Conservation (phyloP, 2,113 vertebrate species). For the Tylochromis polylepis region DNA sequence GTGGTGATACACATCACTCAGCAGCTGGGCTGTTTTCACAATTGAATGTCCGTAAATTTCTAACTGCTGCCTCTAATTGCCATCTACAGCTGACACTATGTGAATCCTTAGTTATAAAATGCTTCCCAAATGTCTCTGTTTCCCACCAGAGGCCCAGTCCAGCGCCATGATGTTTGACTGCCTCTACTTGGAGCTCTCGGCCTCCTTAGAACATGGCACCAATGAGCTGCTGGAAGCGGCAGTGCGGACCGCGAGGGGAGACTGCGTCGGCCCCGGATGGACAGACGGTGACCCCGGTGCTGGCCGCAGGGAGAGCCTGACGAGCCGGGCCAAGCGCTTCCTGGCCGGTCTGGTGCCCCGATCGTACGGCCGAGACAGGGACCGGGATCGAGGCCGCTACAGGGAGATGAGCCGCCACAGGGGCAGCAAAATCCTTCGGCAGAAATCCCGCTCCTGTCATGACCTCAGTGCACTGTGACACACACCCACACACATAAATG, state of each 20-base stretch:
- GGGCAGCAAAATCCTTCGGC: constrained; percentile 82
- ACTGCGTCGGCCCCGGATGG: constrained; percentile 71
- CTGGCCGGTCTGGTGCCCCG: constrained; percentile 82
- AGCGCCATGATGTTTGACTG: constrained; percentile 83
- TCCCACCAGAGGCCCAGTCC: constrained; percentile 75
- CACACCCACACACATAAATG: not conserved
- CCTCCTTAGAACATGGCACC: constrained; percentile 86
- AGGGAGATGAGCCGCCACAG: constrained; percentile 73
- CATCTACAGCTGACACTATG: not conserved
- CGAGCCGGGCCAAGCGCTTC: constrained; percentile 85
- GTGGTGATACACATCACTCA: not conserved
- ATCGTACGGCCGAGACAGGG: constrained; percentile 71
- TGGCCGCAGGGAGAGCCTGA: constrained; percentile 81
- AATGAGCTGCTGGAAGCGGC: constrained; percentile 83
- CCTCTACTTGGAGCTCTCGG: constrained; percentile 85
- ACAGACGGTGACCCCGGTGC: constrained; percentile 59
- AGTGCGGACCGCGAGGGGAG: constrained; percentile 79
- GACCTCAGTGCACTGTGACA: constrained; percentile 83
- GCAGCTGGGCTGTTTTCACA: constrained; percentile 2
- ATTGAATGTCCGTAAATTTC: not conserved
- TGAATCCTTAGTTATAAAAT: not conserved
- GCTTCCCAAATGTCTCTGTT: not conserved
- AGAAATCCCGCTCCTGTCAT: constrained; percentile 88
- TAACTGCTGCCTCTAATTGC: not conserved
- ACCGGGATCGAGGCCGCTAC: constrained; percentile 70